Conservation (phyloP, 1,140 invertebrate genomes). For the Rhopalosiphum maidis region DNA sequence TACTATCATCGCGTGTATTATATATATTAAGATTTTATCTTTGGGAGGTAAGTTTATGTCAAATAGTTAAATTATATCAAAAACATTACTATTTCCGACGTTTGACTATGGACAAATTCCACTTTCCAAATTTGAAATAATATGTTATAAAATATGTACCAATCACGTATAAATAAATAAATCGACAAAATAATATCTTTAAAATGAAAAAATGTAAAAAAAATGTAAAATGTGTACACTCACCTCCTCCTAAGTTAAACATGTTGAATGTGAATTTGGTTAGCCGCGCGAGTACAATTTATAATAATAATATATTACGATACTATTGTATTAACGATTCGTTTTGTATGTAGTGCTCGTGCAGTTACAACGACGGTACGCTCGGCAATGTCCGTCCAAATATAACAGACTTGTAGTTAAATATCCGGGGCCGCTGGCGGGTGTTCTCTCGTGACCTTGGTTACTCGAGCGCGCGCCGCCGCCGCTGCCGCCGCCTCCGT, state of each 20-base stretch:
- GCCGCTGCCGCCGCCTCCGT: not conserved
- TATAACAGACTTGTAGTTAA: conserved; percentile 38
- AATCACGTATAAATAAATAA: not conserved
- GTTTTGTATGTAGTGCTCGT: not conserved
- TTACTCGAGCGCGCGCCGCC: conserved; percentile 1
- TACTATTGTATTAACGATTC: not conserved
- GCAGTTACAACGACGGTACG: not conserved
- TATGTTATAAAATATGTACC: not conserved
- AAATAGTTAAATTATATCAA: not conserved
- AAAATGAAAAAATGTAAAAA: not conserved
- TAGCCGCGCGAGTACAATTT: not conserved
- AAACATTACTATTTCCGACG: not conserved
- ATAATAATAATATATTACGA: not conserved
- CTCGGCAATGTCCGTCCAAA: conserved; percentile 44
- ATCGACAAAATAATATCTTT: not conserved
- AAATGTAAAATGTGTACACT: not conserved
- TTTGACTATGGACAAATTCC: not conserved
- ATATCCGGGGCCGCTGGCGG: conserved; percentile 26
- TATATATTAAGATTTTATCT: not conserved
- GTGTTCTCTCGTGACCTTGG: conserved; percentile 43
- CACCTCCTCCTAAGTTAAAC: conserved; percentile 52
- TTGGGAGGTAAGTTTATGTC: not conserved
- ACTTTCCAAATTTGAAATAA: not conserved
- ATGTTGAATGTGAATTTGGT: not conserved
- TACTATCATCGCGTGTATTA: not conserved